phyloP scores from a whole-genome alignment of 1,140 invertebrate genomes.

The Physella acuta region DNA sequence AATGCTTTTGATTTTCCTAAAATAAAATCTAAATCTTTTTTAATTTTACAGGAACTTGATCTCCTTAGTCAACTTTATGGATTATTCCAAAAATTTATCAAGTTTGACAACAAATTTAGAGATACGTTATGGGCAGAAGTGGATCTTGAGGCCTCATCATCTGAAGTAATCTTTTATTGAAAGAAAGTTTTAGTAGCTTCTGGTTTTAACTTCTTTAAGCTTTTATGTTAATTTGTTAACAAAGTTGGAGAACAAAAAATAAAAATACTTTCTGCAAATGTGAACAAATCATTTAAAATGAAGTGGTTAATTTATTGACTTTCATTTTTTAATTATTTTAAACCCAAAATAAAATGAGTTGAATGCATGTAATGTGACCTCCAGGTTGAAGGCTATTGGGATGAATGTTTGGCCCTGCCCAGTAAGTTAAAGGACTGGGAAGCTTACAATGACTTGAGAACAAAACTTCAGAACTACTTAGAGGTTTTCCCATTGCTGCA shows the following conservation, averaged over 20 bases:
- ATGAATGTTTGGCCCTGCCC: slow-evolving; percentile 58
- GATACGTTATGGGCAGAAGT: slow-evolving; percentile 60
- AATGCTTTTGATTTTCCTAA: no score
- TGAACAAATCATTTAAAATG: background rate
- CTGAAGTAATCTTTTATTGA: no score
- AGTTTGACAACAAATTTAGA: slow-evolving; percentile 57
- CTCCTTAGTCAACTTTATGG: slow-evolving; percentile 59
- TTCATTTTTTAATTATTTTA: background rate
- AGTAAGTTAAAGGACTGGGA: slow-evolving; percentile 60
- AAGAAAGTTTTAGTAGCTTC: no score
- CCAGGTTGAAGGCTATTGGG: slow-evolving; percentile 58
- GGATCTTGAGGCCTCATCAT: slow-evolving; percentile 49
- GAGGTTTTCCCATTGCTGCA: slow-evolving; percentile 57
- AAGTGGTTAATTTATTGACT: background rate
- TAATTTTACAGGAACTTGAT: slow-evolving; percentile 49
- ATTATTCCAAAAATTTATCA: slow-evolving; percentile 59
- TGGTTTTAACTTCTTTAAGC: no score
- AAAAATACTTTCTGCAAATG: background rate
- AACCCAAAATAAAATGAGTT: background rate
- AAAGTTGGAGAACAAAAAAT: no score
- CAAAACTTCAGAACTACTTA: slow-evolving; percentile 52
- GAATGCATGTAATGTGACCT: background rate
- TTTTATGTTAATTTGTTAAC: no score
- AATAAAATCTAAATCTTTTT: background rate
- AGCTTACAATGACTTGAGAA: slow-evolving; percentile 57